Evolutionary conservation across 2,113 vertebrate genomes (phyloP).

Genomic region (Amia ocellicauda): DNA sequence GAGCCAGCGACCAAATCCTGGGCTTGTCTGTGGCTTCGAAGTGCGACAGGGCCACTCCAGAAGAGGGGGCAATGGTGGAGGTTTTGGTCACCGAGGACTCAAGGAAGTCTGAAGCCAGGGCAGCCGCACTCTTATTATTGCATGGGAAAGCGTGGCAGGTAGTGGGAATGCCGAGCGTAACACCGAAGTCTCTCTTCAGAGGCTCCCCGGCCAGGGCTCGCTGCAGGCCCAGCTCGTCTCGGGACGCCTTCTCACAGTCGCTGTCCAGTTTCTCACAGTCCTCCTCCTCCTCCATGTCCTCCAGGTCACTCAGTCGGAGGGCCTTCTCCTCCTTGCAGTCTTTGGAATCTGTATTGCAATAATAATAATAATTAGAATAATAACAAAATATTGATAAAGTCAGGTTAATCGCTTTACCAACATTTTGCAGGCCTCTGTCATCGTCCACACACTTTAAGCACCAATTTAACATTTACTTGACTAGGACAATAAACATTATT

Average conservation of each 20-base stretch:
- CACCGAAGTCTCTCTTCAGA: conserved; percentile 65
- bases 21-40: conserved; percentile 76
- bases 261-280: conserved; percentile 74
- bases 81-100: conserved; percentile 56
- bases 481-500: no score
- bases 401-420: no score
- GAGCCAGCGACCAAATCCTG: conserved; percentile 90
- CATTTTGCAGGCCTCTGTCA: no score
- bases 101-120: conserved; percentile 60
- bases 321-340: conserved; percentile 75
- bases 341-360: conserved; percentile 62
- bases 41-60: conserved; percentile 54
- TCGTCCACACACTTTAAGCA: no score
- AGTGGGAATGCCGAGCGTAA: conserved; percentile 55
- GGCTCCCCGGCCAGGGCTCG: conserved; percentile 42
- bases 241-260: conserved; percentile 63
- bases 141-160: conserved; percentile 69
- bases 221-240: conserved; percentile 46
- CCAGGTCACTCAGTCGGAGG: conserved; percentile 79
- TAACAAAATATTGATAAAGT: background rate
- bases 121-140: conserved; percentile 51
- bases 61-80: conserved; percentile 17
- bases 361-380: background rate
- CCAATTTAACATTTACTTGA: no score
- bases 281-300: conserved; percentile 82